Evolutionary conservation across 1,140 invertebrate species (phyloP).

Genomic region (Pentalonia nigronervosa): DNA sequence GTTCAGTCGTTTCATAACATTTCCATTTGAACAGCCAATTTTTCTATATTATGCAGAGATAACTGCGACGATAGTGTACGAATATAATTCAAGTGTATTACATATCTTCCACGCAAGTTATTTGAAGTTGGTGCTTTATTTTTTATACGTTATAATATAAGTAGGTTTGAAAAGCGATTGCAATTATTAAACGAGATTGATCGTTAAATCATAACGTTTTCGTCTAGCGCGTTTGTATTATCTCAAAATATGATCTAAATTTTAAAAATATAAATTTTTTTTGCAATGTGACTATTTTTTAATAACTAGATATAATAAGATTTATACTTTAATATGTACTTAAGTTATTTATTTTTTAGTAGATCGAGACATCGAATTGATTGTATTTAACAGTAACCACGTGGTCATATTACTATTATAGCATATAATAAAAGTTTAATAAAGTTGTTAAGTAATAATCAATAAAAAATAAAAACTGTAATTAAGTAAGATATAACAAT

Average conservation of each 20-base stretch:
- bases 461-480: neutral
- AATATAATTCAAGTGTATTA: neutral
- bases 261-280: neutral
- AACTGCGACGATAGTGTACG: neutral
- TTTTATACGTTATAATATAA: neutral
- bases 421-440: neutral
- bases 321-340: too few species aligned
- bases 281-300: neutral
- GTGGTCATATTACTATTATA: neutral
- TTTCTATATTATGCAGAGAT: neutral
- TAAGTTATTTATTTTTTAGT: neutral
- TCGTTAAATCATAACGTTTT: neutral
- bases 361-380: neutral
- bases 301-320: too few species aligned
- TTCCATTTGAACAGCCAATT: neutral
- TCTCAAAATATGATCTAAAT: neutral
- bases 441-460: neutral
- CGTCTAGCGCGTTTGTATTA: neutral
- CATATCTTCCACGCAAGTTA: neutral
- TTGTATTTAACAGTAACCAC: neutral
- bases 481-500: neutral
- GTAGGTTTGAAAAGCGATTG: neutral
- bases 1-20: neutral
- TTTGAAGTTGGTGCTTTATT: neutral
- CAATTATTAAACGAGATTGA: neutral